phyloP scores from a whole-genome alignment of 2,797 vertebrate genomes.

The Limnodromus scolopaceus region DNA sequence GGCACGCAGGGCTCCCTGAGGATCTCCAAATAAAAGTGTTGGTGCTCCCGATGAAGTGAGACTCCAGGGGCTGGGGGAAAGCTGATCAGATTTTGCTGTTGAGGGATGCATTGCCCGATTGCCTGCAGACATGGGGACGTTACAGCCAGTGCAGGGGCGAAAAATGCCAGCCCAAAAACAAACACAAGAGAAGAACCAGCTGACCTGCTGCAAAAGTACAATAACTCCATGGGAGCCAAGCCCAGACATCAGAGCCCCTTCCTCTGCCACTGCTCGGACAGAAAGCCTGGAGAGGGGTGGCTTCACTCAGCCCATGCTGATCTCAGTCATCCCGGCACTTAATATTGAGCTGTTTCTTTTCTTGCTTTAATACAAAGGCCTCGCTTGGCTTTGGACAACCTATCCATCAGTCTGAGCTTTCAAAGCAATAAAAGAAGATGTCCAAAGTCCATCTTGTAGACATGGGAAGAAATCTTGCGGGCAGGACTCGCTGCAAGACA shows the following conservation, averaged over 20 bases:
- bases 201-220: neutral
- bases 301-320: neutral
- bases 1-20: neutral
- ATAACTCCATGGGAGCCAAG: neutral
- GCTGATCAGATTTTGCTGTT: fast-evolving
- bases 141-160: neutral
- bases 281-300: neutral
- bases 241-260: neutral
- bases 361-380: neutral
- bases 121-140: fast-evolving
- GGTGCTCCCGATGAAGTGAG: neutral
- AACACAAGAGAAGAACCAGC: neutral
- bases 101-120: fast-evolving
- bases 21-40: neutral
- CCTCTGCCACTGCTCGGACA: neutral
- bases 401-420: neutral
- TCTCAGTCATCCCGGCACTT: neutral
- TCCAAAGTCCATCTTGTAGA: neutral
- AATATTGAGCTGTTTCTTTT: neutral
- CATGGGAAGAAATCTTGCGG: neutral
- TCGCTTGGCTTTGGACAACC: neutral
- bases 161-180: neutral
- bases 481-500: neutral
- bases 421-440: neutral
- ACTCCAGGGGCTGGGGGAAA: neutral